These are phyloP conservation scores for Xenops minutus DNA, from an alignment of 2,797 vertebrate species.

Conservation along the genomic window DNA sequence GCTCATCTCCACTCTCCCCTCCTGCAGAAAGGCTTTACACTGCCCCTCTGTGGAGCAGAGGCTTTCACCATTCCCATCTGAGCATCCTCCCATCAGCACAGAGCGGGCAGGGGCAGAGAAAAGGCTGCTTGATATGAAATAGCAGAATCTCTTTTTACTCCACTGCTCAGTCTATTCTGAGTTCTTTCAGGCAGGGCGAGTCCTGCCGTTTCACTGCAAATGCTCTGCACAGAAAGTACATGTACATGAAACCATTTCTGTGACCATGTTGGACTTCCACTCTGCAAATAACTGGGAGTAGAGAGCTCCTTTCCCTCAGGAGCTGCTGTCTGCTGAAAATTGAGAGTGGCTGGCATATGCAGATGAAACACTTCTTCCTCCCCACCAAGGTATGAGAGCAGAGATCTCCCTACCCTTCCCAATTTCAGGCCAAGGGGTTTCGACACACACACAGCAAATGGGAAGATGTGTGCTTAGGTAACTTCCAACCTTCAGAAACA, in stretches of 20 bases:
- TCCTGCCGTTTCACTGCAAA: background rate
- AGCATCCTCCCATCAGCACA: background rate
- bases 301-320: background rate
- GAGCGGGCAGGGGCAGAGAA: background rate
- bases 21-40: background rate
- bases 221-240: background rate
- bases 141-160: background rate
- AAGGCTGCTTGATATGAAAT: background rate
- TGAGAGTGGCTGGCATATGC: background rate
- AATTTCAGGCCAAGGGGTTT: background rate
- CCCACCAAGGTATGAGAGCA: background rate
- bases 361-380: background rate
- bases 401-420: background rate
- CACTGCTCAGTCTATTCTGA: background rate
- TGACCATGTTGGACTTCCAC: background rate
- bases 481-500: conserved; percentile 15
- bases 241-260: background rate
- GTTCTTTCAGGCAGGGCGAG: background rate
- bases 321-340: background rate
- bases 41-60: rapidly evolving
- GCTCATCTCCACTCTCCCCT: rapidly evolving
- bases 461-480: background rate
- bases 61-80: background rate
- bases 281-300: background rate
- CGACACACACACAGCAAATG: background rate